phyloP scores from a whole-genome alignment of 2,113 vertebrate genomes.

The Thoracochromis brauschi region DNA sequence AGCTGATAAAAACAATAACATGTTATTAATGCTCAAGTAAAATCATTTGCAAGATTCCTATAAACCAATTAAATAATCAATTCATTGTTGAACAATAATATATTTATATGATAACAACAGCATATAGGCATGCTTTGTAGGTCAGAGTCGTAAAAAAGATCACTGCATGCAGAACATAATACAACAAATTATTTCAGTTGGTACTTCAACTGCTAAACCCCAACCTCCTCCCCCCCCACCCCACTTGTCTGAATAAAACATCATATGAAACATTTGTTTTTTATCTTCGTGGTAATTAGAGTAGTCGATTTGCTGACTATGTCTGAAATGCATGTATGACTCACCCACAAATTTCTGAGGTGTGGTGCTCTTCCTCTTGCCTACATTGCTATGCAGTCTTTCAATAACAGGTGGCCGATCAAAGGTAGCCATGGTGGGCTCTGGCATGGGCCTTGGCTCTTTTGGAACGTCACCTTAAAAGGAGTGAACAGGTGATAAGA shows the following conservation, averaged over 20 bases:
- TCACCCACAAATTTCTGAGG: constrained; percentile 99
- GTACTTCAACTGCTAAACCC: background rate
- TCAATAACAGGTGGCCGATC: constrained; percentile 96
- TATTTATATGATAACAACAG: background rate
- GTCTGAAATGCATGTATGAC: constrained; percentile 31
- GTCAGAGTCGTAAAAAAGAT: background rate
- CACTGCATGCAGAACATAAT: background rate
- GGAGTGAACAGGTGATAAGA: background rate
- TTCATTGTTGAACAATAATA: background rate
- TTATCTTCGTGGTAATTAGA: background rate
- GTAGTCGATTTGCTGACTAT: background rate
- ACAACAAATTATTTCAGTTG: background rate
- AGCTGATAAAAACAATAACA: background rate
- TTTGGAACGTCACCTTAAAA: constrained; percentile 83
- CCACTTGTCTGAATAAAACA: background rate
- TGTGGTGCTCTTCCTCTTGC: constrained; percentile 98
- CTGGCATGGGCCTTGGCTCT: constrained; percentile 84
- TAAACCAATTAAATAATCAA: background rate
- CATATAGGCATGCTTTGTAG: background rate
- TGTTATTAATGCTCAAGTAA: background rate
- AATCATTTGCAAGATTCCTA: background rate
- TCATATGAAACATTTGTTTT: background rate
- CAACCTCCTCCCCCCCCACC: background rate
- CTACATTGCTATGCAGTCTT: constrained; percentile 89
- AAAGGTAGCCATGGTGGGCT: constrained; percentile 83